phyloP scores from a whole-genome alignment of 2,797 vertebrate genomes.

The Danio albolineatus region DNA sequence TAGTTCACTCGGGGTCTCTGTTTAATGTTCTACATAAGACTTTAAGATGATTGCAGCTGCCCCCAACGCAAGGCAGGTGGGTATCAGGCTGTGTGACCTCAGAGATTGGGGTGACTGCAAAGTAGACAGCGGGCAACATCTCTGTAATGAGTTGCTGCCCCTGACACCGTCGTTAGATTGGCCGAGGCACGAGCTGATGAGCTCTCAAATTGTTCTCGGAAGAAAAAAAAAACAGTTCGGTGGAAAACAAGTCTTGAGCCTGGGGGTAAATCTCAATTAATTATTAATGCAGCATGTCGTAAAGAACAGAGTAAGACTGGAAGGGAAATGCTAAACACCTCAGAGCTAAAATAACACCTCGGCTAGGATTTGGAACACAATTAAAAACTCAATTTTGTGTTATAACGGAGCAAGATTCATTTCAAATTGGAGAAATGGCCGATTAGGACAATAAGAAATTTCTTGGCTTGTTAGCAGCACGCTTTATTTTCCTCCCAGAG shows the following conservation, averaged over 20 bases:
- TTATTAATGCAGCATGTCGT: constrained; percentile 43
- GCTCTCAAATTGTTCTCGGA: constrained; percentile 50
- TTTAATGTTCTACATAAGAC: constrained; percentile 75
- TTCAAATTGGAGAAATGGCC: background rate
- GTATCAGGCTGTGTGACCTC: constrained; percentile 54
- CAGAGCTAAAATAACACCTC: constrained; percentile 35
- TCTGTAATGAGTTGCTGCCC: constrained; percentile 62
- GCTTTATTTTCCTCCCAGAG: constrained; percentile 42
- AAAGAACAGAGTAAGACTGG: constrained; percentile 50
- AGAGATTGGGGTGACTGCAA: constrained; percentile 67
- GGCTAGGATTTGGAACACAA: constrained; percentile 23
- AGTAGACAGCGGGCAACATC: constrained; percentile 65
- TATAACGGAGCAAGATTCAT: constrained; percentile 24
- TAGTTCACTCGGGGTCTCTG: constrained; percentile 65
- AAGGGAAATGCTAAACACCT: constrained; percentile 40
- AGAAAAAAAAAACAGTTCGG: constrained; percentile 26
- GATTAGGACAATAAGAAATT: constrained; percentile 45
- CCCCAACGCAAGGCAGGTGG: constrained; percentile 72
- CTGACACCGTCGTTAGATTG: constrained; percentile 55
- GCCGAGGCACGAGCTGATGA: constrained; percentile 26
- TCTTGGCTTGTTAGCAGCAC: constrained; percentile 36
- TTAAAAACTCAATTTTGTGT: constrained; percentile 42
- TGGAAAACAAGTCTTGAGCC: constrained; percentile 48
- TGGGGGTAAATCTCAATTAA: constrained; percentile 49
- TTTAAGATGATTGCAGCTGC: constrained; percentile 71